Conservation (phyloP, 92 coral and sea anemone species). For the Heteractis magnifica region DNA sequence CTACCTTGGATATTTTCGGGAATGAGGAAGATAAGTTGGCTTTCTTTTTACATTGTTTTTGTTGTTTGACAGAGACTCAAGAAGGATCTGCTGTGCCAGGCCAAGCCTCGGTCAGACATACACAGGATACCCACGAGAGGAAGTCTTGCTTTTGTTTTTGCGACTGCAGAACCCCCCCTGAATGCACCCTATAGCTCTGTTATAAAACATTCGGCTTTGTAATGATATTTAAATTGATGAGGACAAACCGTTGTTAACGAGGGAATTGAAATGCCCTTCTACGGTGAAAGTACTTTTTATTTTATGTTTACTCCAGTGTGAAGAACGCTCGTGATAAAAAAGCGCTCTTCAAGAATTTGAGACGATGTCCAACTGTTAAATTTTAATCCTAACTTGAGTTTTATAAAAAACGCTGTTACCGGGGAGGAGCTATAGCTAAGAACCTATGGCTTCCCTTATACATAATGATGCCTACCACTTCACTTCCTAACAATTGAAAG, state of each 20-base stretch:
- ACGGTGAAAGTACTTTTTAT: background rate
- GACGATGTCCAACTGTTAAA: background rate
- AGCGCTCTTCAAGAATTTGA: background rate
- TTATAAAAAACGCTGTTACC: background rate
- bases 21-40: constrained; percentile 20
- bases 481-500: background rate
- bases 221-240: background rate
- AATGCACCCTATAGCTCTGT: background rate
- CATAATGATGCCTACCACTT: background rate
- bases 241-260: background rate
- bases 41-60: constrained; percentile 46
- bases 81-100: constrained; percentile 20
- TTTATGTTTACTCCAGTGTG: background rate
- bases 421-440: background rate
- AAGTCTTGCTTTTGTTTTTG: constrained; percentile 5
- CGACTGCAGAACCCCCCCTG: background rate
- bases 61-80: constrained; percentile 46
- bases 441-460: background rate
- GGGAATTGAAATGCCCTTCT: background rate
- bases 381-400: too few species aligned
- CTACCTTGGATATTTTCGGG: constrained; percentile 26
- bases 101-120: constrained; percentile 23
- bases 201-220: background rate
- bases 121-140: constrained; percentile 30
- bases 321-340: background rate